These are phyloP conservation scores for Cotesia glomerata DNA, from an alignment of 1,140 invertebrate genomes.

Conservation along the genomic window DNA sequence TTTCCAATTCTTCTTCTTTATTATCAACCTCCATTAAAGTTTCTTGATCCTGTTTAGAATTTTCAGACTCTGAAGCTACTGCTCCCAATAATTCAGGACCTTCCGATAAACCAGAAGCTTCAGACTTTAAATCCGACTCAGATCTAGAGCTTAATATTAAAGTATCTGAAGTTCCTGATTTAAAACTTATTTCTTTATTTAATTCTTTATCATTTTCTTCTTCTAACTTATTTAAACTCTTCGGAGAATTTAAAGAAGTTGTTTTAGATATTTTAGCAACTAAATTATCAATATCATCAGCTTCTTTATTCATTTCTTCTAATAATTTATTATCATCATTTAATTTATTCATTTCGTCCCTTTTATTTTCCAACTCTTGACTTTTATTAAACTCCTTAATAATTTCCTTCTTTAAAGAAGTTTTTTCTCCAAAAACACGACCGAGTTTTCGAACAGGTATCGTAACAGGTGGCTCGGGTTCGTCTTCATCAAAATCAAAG, in stretches of 20 bases:
- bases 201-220: too few species aligned
- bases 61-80: too few species aligned
- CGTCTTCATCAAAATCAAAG: conserved; percentile 68
- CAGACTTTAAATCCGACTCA: too few species aligned
- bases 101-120: too few species aligned
- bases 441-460: conserved; percentile 62
- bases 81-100: too few species aligned
- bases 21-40: background rate
- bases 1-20: conserved; percentile 47
- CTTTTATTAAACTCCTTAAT: conserved; percentile 60
- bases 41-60: background rate
- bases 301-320: conserved; percentile 26
- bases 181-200: too few species aligned
- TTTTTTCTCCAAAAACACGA: conserved; percentile 54
- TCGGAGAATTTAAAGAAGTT: too few species aligned
- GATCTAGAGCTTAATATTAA: too few species aligned
- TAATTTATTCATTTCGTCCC: conserved; percentile 5
- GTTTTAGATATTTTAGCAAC: conserved; percentile 24
- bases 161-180: too few species aligned
- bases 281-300: conserved; percentile 25
- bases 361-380: conserved; percentile 52
- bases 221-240: too few species aligned
- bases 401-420: conserved; percentile 58
- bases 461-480: conserved; percentile 52
- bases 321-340: conserved; percentile 15